Conservation (phyloP, 1,140 invertebrate species). For the Xylocopa sonorina region DNA sequence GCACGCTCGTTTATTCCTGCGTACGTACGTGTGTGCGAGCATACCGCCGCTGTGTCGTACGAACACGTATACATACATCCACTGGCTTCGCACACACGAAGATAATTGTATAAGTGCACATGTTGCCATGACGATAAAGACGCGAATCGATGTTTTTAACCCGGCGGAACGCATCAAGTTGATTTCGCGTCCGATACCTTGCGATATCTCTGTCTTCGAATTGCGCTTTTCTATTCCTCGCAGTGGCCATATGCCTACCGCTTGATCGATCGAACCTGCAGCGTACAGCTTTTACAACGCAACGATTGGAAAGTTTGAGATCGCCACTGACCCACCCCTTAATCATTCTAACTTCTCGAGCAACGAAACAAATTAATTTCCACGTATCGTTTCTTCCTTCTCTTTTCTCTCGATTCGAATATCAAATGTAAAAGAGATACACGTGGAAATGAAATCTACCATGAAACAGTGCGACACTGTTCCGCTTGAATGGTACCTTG, state of each 20-base stretch:
- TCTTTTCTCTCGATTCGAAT: too few species aligned
- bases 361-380: too few species aligned
- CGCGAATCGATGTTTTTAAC: slow-evolving; percentile 63
- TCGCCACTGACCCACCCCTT: background rate
- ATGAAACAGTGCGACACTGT: too few species aligned
- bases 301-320: slow-evolving; percentile 6
- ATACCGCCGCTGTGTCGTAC: background rate
- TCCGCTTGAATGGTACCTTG: too few species aligned
- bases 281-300: background rate
- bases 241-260: slow-evolving; percentile 10
- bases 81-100: slow-evolving; percentile 23
- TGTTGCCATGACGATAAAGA: slow-evolving; percentile 65
- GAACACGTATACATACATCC: slow-evolving; percentile 16
- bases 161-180: slow-evolving; percentile 46
- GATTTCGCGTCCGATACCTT: slow-evolving; percentile 51
- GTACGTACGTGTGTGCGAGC: background rate
- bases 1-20: background rate
- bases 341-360: background rate
- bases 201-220: slow-evolving; percentile 56
- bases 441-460: too few species aligned
- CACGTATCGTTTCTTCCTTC: too few species aligned
- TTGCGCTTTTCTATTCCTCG: slow-evolving; percentile 42
- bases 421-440: too few species aligned
- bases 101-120: slow-evolving; percentile 34
- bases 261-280: slow-evolving; percentile 25